These are phyloP conservation scores for Eilema griseolum DNA, from an alignment of 2,888 invertebrate species.

Conservation along the genomic window DNA sequence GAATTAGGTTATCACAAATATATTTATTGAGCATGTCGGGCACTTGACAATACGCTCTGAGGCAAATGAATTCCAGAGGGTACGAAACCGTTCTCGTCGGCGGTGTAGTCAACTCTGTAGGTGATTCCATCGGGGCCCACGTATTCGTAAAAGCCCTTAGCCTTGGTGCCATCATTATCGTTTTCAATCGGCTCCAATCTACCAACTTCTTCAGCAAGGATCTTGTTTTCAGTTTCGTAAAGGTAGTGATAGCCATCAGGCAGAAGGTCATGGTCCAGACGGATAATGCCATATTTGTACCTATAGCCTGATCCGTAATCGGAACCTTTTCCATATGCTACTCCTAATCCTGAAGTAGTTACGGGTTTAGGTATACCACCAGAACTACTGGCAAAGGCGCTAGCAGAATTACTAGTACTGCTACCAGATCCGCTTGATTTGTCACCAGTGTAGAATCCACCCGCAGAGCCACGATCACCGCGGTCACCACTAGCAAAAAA, in stretches of 20 bases:
- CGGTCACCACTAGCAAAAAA: constrained; percentile 30
- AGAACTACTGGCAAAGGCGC: neutral
- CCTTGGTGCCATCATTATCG: constrained; percentile 68
- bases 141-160: constrained; percentile 79
- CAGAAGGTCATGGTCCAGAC: constrained; percentile 70
- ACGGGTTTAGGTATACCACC: constrained; percentile 22
- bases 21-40: constrained; percentile 14
- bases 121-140: constrained; percentile 77
- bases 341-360: constrained; percentile 22
- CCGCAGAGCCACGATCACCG: constrained; percentile 58
- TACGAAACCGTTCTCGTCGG: constrained; percentile 80
- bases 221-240: constrained; percentile 83
- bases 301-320: constrained; percentile 56
- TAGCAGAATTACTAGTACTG: neutral
- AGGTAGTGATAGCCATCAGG: constrained; percentile 81
- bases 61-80: constrained; percentile 76
- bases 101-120: constrained; percentile 82
- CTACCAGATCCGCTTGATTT: constrained; percentile 33
- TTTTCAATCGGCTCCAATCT: constrained; percentile 69
- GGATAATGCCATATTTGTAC: constrained; percentile 79
- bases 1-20: neutral
- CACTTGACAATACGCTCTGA: constrained; percentile 54
- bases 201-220: constrained; percentile 80
- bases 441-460: constrained; percentile 57
- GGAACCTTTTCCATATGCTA: constrained; percentile 32